phyloP scores from a whole-genome alignment of 2,797 vertebrate genomes.

The Poeciliopsis gracilis region DNA sequence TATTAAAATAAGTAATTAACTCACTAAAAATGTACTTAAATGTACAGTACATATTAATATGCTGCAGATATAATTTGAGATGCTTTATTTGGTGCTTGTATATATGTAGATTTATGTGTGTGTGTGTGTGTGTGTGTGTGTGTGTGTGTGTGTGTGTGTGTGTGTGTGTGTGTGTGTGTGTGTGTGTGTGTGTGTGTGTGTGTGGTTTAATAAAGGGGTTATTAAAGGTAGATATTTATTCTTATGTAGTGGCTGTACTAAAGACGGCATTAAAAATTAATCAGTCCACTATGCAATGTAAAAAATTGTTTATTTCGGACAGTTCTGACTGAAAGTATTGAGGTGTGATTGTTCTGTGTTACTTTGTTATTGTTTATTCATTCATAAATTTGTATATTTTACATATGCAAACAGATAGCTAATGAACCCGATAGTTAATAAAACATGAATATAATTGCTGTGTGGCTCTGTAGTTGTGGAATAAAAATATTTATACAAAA shows the following conservation, averaged over 20 bases:
- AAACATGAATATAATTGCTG: not conserved
- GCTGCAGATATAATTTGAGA: not conserved
- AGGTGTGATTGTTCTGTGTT: not conserved
- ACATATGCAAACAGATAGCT: not conserved
- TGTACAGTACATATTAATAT: too few relatives aligned
- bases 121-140: too few relatives aligned
- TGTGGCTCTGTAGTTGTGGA: not conserved
- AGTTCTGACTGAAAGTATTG: not conserved
- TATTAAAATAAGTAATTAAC: not conserved
- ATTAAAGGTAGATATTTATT: not conserved
- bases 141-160: too few relatives aligned
- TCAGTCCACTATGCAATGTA: not conserved
- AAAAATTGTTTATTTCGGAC: not conserved
- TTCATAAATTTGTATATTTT: not conserved
- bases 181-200: too few relatives aligned
- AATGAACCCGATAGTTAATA: too few relatives aligned
- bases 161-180: too few relatives aligned
- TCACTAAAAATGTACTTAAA: too few relatives aligned
- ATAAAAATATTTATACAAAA: not conserved
- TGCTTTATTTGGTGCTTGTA: not conserved
- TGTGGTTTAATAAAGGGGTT: not conserved
- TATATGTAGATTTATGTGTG: not conserved
- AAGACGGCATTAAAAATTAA: not conserved
- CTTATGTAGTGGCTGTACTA: not conserved
- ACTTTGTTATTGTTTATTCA: not conserved